phyloP scores from a whole-genome alignment of 1,140 invertebrate species.

The Drosophila busckii region DNA sequence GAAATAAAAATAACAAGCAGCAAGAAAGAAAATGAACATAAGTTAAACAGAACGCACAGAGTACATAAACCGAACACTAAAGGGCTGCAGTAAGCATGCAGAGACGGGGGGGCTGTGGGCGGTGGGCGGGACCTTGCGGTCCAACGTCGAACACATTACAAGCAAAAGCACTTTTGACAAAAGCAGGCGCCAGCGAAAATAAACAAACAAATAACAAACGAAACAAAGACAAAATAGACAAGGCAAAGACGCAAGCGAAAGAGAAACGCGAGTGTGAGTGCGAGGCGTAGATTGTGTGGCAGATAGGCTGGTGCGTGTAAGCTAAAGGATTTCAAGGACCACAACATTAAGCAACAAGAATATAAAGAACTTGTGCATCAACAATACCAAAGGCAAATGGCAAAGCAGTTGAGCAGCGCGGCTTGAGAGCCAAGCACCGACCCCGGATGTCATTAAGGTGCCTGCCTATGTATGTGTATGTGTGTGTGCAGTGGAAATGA shows the following conservation, averaged over 20 bases:
- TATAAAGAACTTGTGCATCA: conserved; percentile 63
- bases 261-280: not conserved
- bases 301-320: conserved; percentile 49
- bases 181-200: conserved; percentile 71
- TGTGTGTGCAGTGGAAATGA: conserved; percentile 43
- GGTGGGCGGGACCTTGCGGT: conserved; percentile 21
- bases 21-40: conserved; percentile 53
- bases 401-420: conserved; percentile 9
- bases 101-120: not conserved
- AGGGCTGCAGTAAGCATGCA: conserved; percentile 16
- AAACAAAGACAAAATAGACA: conserved; percentile 49
- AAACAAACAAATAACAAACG: conserved; percentile 72
- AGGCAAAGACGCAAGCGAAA: conserved; percentile 4
- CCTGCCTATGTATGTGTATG: conserved; percentile 5
- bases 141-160: conserved; percentile 73
- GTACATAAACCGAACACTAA: conserved; percentile 26
- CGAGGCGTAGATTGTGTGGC: conserved; percentile 9
- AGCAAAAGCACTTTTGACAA: conserved; percentile 75
- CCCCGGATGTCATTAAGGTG: conserved; percentile 66
- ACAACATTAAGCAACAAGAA: conserved; percentile 54
- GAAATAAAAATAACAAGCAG: conserved; percentile 57
- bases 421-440: conserved; percentile 14
- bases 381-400: conserved; percentile 47
- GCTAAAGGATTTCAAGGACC: conserved; percentile 72
- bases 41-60: conserved; percentile 24